Evolutionary conservation across 2,113 vertebrate genomes (phyloP).

Genomic region (Felis chaus): DNA sequence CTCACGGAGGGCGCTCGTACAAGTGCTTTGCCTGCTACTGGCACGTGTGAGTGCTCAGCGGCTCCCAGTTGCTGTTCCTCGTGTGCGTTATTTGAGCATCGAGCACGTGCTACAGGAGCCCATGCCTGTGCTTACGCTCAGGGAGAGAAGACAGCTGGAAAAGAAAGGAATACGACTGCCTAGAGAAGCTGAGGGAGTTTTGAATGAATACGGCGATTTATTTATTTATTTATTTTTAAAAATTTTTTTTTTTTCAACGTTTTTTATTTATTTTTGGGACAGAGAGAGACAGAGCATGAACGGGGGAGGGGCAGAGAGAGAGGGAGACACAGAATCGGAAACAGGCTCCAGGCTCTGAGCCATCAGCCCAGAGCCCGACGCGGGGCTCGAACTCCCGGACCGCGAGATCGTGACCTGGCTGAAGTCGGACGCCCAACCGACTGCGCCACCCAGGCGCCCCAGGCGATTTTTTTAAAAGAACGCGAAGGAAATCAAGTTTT

Average conservation of each 20-base stretch:
- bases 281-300: too few relatives aligned
- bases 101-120: not conserved
- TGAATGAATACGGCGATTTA: not conserved
- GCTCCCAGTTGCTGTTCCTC: not conserved
- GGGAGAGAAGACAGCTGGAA: not conserved
- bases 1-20: not conserved
- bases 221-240: not conserved
- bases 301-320: too few relatives aligned
- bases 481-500: not conserved
- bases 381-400: too few relatives aligned
- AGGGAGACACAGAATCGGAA: too few relatives aligned
- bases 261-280: too few relatives aligned
- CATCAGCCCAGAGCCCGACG: too few relatives aligned
- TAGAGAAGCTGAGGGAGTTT: not conserved
- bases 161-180: not conserved
- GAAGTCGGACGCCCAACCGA: too few relatives aligned
- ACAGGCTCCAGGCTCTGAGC: too few relatives aligned
- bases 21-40: not conserved
- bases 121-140: rapidly evolving
- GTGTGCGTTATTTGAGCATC: rapidly evolving
- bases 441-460: too few relatives aligned
- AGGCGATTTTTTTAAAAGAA: not conserved
- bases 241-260: too few relatives aligned
- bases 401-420: too few relatives aligned
- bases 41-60: not conserved